These are phyloP conservation scores for Vidua chalybeata DNA, from an alignment of 2,113 vertebrate species.

Conservation along the genomic window DNA sequence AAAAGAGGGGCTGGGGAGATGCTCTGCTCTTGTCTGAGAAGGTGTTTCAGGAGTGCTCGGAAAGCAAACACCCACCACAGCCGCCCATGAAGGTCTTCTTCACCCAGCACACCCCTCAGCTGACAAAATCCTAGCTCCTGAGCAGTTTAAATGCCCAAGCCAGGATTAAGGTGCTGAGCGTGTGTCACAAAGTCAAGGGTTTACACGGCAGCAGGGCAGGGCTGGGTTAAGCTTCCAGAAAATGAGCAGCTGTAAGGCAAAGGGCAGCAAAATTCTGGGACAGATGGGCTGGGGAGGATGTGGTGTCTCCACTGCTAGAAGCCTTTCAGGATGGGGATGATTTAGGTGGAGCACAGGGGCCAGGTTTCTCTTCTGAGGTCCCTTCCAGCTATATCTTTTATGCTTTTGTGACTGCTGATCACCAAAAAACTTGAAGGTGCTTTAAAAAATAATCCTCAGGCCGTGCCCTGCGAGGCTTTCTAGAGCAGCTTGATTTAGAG, in stretches of 20 bases:
- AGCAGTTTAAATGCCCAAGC: background rate
- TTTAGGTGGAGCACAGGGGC: background rate
- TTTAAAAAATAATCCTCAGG: slow-evolving; percentile 21
- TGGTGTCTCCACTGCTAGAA: background rate
- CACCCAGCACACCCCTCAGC: fast-evolving
- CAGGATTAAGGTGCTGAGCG: background rate
- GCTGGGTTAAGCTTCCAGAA: background rate
- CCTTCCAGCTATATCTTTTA: background rate
- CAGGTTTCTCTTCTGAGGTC: background rate
- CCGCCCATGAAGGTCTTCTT: background rate
- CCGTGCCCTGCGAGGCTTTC: background rate
- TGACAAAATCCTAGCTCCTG: background rate
- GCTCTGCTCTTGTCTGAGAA: background rate
- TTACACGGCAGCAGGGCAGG: background rate
- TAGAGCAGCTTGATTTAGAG: slow-evolving; percentile 20
- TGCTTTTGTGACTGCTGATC: background rate
- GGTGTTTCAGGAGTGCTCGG: fast-evolving
- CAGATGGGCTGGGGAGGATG: background rate
- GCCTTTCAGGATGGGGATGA: background rate
- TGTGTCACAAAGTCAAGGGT: fast-evolving
- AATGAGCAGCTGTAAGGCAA: background rate
- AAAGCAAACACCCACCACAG: background rate
- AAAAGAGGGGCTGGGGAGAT: background rate
- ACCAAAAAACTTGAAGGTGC: background rate
- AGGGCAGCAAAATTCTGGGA: background rate